Evolutionary conservation across 1,140 invertebrate species (phyloP).

Genomic region (Drosophila oshimai): DNA sequence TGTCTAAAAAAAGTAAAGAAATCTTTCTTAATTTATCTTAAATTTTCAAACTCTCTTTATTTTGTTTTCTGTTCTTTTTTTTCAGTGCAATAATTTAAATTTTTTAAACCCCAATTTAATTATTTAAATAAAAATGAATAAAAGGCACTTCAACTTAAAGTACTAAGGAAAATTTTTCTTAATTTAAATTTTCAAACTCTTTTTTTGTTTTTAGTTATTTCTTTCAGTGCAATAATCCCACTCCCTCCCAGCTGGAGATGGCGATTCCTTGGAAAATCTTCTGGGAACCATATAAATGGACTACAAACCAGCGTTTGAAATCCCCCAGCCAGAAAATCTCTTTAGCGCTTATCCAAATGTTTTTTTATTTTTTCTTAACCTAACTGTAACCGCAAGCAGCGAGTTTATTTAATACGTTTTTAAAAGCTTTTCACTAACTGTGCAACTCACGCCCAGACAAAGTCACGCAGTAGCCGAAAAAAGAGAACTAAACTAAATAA

Average conservation of each 20-base stretch:
- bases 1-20: no score
- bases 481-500: neutral
- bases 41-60: no score
- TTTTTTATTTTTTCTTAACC: neutral
- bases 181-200: no score
- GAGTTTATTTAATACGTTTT: slow-evolving; percentile 15
- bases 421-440: slow-evolving; percentile 32
- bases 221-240: neutral
- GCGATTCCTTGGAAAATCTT: slow-evolving; percentile 7
- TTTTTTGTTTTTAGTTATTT: no score
- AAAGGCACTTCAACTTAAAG: no score
- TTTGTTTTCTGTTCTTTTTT: no score
- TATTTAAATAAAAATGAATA: no score
- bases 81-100: no score
- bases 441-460: slow-evolving; percentile 26
- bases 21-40: no score
- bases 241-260: neutral
- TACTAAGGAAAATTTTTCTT: no score
- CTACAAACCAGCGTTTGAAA: neutral
- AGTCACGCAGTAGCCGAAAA: slow-evolving; percentile 42
- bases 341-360: slow-evolving; percentile 9
- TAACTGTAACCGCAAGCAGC: slow-evolving; percentile 20
- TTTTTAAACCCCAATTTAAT: no score
- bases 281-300: neutral
- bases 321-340: slow-evolving; percentile 11